These are phyloP conservation scores for Hypocryptadius cinnamomeus DNA, from an alignment of 2,113 vertebrate species.

Conservation along the genomic window DNA sequence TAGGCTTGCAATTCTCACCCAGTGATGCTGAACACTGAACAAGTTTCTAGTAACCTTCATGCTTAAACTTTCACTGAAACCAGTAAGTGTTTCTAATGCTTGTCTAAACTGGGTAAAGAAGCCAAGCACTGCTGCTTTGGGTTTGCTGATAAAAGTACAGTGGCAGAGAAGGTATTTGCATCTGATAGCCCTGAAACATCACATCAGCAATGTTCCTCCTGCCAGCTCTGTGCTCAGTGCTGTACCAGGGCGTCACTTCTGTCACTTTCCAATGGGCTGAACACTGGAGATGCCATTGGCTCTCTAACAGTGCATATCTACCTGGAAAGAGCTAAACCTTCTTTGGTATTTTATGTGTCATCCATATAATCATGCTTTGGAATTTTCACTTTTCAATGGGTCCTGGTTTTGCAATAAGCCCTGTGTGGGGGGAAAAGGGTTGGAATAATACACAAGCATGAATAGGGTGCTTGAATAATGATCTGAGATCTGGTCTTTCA, in stretches of 20 bases:
- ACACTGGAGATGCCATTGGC: rapidly evolving
- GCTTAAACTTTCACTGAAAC: neutral
- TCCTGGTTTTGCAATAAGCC: neutral
- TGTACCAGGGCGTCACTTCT: neutral
- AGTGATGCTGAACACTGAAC: neutral
- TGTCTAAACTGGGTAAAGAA: neutral
- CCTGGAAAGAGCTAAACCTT: neutral
- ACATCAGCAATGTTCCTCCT: neutral
- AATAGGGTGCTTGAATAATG: neutral
- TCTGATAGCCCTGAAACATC: neutral
- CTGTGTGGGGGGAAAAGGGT: too few species aligned
- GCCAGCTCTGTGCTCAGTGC: rapidly evolving
- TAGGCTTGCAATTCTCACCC: neutral
- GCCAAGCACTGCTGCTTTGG: neutral
- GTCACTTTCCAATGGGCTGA: neutral
- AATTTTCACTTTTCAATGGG: neutral
- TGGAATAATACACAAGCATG: neutral
- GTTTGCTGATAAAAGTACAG: neutral
- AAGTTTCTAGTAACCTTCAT: neutral
- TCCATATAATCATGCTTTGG: neutral
- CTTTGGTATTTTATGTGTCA: neutral
- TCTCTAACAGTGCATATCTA: neutral
- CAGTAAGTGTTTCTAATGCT: neutral
- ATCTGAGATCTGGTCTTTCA: neutral
- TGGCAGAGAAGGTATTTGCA: neutral